These are phyloP conservation scores for Drosophila triauraria DNA, from an alignment of 1,140 invertebrate genomes.

Conservation along the genomic window DNA sequence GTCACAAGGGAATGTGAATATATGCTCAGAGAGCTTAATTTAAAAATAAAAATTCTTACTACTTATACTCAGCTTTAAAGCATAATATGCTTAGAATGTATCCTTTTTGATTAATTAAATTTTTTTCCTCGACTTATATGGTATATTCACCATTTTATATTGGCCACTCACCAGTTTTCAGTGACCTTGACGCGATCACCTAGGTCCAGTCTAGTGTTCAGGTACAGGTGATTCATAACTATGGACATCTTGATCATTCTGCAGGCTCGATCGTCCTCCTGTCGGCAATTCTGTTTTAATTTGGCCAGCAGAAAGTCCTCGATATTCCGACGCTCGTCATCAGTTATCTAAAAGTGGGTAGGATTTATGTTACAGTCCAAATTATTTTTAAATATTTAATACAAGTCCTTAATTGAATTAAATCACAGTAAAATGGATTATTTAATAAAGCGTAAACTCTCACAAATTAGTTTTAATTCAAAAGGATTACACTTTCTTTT, in stretches of 20 bases:
- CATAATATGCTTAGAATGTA: too few species aligned
- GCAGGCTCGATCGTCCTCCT: constrained; percentile 91
- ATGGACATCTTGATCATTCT: constrained; percentile 92
- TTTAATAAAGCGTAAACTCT: background rate
- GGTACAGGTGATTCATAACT: constrained; percentile 92
- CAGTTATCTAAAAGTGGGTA: constrained; percentile 57
- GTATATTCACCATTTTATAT: too few species aligned
- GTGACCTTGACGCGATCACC: constrained; percentile 91
- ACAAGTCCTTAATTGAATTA: too few species aligned
- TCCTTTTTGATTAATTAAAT: too few species aligned
- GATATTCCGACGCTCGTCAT: constrained; percentile 75
- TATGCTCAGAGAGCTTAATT: too few species aligned
- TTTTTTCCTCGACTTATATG: too few species aligned
- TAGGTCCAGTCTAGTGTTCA: constrained; percentile 91
- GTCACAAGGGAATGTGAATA: too few species aligned
- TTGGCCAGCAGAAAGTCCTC: constrained; percentile 91
- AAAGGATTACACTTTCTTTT: background rate
- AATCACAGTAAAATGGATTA: background rate
- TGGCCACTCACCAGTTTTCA: constrained; percentile 87
- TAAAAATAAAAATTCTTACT: too few species aligned
- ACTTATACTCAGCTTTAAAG: too few species aligned
- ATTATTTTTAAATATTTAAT: background rate
- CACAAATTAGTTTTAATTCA: background rate
- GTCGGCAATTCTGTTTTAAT: constrained; percentile 90
- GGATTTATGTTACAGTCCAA: background rate